Evolutionary conservation across 2,888 invertebrate genomes (phyloP).

Genomic region (Aphrophora alni): DNA sequence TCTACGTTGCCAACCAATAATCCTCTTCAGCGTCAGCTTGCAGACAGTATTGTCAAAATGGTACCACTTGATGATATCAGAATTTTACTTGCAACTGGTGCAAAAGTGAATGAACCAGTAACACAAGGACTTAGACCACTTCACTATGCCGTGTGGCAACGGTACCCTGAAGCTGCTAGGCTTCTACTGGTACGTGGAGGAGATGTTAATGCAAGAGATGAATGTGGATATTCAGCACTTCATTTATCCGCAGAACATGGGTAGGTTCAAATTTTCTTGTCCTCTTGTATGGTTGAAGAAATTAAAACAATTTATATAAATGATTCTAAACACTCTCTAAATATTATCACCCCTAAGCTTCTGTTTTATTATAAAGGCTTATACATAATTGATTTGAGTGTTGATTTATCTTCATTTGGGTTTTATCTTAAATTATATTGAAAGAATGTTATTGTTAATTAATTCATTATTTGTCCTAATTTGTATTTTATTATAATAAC

Average conservation of each 20-base stretch:
- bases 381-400: no score
- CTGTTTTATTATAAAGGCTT: no score
- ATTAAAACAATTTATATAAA: no score
- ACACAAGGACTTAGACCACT: constrained; percentile 86
- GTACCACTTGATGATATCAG: constrained; percentile 86
- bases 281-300: no score
- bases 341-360: no score
- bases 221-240: constrained; percentile 89
- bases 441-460: no score
- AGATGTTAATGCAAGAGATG: constrained; percentile 82
- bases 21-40: constrained; percentile 82
- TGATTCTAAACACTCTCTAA: no score
- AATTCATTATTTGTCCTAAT: no score
- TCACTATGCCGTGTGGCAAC: constrained; percentile 92
- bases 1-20: constrained; percentile 57
- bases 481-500: no score
- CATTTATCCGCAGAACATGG: constrained; percentile 92
- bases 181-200: constrained; percentile 81
- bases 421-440: no score
- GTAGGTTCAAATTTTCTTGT: constrained; percentile 56
- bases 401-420: no score
- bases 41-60: constrained; percentile 89
- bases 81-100: constrained; percentile 84
- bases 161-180: constrained; percentile 79
- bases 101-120: constrained; percentile 80